Evolutionary conservation across 2,888 invertebrate species (phyloP).

Genomic region (Dolichopus griseipennis): DNA sequence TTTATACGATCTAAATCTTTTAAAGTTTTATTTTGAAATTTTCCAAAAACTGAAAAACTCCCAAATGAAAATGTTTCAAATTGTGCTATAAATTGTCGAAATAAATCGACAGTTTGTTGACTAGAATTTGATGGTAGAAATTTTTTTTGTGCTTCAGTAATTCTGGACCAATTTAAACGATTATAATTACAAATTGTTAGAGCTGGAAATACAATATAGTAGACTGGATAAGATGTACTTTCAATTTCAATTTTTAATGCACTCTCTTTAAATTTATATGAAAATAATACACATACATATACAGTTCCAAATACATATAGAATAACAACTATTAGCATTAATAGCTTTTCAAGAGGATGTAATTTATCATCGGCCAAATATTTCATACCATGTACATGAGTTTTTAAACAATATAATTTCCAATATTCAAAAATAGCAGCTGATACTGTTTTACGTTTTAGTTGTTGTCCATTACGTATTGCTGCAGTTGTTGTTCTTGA

Average conservation of each 20-base stretch:
- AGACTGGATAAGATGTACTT: conserved; percentile 37
- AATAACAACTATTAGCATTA: conserved; percentile 29
- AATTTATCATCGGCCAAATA: conserved; percentile 34
- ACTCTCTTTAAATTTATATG: conserved; percentile 34
- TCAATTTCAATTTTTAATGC: conserved; percentile 38
- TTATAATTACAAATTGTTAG: conserved; percentile 36
- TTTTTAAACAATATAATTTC: conserved; percentile 34
- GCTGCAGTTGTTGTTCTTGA: too few species aligned
- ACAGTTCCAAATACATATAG: conserved; percentile 34
- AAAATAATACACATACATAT: conserved; percentile 35
- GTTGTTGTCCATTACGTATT: too few species aligned
- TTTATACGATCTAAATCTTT: conserved; percentile 29
- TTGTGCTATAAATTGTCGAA: conserved; percentile 28
- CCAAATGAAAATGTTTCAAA: conserved; percentile 35
- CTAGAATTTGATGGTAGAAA: conserved; percentile 31
- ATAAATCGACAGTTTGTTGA: conserved; percentile 25
- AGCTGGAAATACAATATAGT: conserved; percentile 36
- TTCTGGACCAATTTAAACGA: conserved; percentile 36
- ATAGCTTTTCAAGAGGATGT: conserved; percentile 33
- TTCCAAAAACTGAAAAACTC: conserved; percentile 32
- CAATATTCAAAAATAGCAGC: conserved; percentile 29
- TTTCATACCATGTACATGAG: conserved; percentile 37
- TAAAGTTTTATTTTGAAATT: conserved; percentile 18
- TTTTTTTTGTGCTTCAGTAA: conserved; percentile 29
- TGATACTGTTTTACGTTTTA: conserved; percentile 21